Conservation (phyloP, 2,888 invertebrate species). For the Zygogramma bicolorata region DNA sequence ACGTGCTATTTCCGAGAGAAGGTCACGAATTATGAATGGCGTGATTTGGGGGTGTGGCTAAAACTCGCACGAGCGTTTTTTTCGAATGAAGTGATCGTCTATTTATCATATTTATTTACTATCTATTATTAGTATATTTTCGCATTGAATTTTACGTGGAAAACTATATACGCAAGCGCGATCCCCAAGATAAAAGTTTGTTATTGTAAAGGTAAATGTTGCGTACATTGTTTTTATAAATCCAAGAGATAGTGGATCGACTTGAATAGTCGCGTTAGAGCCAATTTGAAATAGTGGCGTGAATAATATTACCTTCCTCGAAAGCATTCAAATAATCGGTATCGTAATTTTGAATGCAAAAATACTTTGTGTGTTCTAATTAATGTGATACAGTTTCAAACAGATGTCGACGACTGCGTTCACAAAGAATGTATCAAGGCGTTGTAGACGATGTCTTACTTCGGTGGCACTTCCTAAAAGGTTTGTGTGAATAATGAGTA, state of each 20-base stretch:
- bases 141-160: background rate
- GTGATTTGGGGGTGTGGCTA: conserved; percentile 6
- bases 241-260: background rate
- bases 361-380: too few relatives aligned
- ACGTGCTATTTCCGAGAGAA: background rate
- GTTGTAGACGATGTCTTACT: conserved; percentile 60
- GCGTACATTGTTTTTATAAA: background rate
- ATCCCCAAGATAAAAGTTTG: background rate
- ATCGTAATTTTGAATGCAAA: too few relatives aligned
- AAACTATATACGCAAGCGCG: background rate
- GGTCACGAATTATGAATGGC: background rate
- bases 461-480: conserved; percentile 43
- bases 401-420: conserved; percentile 61
- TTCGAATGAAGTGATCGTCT: background rate
- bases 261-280: too few relatives aligned
- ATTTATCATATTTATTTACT: background rate
- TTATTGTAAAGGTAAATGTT: background rate
- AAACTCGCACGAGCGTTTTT: background rate
- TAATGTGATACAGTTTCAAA: background rate
- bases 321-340: too few relatives aligned
- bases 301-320: too few relatives aligned
- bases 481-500: too few relatives aligned
- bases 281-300: too few relatives aligned
- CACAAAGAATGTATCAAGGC: conserved; percentile 61
- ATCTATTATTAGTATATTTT: background rate